Conservation (phyloP, 2,888 invertebrate species). For the Callyntrura sp. region DNA sequence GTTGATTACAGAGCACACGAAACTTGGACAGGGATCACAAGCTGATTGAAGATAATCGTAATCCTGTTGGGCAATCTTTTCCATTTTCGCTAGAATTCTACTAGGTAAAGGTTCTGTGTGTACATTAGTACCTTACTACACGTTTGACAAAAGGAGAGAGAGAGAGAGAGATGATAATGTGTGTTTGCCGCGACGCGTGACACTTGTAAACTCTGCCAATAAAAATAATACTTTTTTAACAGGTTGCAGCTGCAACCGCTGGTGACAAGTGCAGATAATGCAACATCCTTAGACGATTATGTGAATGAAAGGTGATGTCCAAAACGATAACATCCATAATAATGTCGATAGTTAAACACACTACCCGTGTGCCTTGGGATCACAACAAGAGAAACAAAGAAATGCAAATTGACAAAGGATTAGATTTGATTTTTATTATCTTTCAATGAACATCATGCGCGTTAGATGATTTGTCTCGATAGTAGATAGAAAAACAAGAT, state of each 20-base stretch:
- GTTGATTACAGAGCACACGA: neutral
- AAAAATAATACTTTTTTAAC: constrained; percentile 28
- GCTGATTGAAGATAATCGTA: neutral
- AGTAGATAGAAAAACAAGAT: constrained; percentile 32
- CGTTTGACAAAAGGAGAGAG: neutral
- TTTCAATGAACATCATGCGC: constrained; percentile 27
- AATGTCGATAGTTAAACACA: neutral
- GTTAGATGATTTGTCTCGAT: constrained; percentile 31
- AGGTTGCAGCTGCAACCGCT: neutral
- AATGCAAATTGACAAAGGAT: constrained; percentile 33
- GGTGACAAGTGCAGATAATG: neutral
- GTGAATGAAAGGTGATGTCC: neutral
- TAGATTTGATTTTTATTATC: constrained; percentile 21
- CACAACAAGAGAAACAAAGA: constrained; percentile 1
- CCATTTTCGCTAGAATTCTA: neutral
- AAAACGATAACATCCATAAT: neutral
- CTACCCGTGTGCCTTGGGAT: constrained; percentile 24
- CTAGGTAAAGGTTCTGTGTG: neutral
- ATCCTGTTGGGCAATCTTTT: neutral
- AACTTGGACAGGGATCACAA: neutral
- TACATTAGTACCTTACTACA: neutral
- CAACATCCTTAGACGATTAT: constrained; percentile 10
- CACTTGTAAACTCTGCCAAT: constrained; percentile 49
- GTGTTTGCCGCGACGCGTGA: constrained; percentile 29
- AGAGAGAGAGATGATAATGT: neutral